Evolutionary conservation across 2,888 invertebrate genomes (phyloP), one percentile per base, ranked within the genome.

Genomic region (Monoplex corrugatus): DNA sequence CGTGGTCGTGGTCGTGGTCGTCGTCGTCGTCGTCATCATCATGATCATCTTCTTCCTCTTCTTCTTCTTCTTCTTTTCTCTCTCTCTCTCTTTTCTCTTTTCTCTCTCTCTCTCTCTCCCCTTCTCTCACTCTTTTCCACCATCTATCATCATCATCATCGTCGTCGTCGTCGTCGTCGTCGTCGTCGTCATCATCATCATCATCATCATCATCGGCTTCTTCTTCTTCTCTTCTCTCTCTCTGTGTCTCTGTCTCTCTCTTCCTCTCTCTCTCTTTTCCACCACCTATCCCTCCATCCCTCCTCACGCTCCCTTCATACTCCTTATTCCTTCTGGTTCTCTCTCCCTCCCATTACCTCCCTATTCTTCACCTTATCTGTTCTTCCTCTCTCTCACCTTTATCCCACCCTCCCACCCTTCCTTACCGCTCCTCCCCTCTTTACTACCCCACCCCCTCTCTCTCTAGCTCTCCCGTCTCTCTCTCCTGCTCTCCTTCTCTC

Each of bases 361-460:
- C 35, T 50, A 8, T 13, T 50, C 19, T 50, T 50, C 50, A 8
- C 8, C 50, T 50, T 50, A 50, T 50, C 19, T 19, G 19, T 5
- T 68, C 68, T 68, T 28, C 28, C 68, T 68, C 68, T 68, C 80
- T 43, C 43, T 80, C n/a, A n/a, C n/a, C n/a, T n/a, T n/a, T n/a
- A n/a, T n/a, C n/a, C n/a, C n/a, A n/a, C n/a, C n/a, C n/a, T n/a
- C n/a, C n/a, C n/a, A n/a, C n/a, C n/a, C n/a, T n/a, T n/a, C n/a
- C n/a, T n/a, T n/a, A n/a, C n/a, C n/a, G n/a, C n/a, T n/a, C n/a
- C n/a, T n/a, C n/a, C n/a, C n/a, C n/a, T n/a, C n/a, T n/a, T n/a
- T n/a, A n/a, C n/a, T n/a, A n/a, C n/a, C n/a, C n/a, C n/a, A n/a
- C n/a, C n/a, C n/a, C n/a, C n/a, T n/a, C n/a, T n/a, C n/a, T n/a